Conservation (phyloP, 2,797 vertebrate species). For the Brachymystax lenok region DNA sequence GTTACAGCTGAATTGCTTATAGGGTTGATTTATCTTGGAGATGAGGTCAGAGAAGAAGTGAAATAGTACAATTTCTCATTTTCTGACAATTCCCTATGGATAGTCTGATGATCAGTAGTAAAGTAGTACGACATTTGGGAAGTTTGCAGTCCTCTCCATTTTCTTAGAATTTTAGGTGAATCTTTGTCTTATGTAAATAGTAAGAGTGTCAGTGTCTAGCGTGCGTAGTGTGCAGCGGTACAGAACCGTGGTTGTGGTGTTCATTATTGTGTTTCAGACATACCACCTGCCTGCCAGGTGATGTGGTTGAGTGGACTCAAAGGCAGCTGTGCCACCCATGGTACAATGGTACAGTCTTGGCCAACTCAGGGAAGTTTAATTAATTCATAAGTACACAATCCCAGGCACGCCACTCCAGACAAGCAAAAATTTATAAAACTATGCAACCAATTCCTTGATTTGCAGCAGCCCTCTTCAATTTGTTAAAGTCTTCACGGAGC, state of each 20-base stretch:
- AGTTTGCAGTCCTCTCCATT: neutral
- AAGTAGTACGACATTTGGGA: neutral
- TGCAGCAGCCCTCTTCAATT: constrained; percentile 62
- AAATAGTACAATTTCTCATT: constrained; percentile 17
- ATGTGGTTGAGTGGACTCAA: constrained; percentile 47
- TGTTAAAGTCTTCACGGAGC: constrained; percentile 53
- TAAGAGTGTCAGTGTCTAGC: neutral
- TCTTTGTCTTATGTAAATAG: neutral
- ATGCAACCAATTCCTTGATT: constrained; percentile 56
- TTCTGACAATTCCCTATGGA: neutral
- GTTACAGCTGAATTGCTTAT: constrained; percentile 8
- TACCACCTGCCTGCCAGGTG: constrained; percentile 58
- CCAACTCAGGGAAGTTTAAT: constrained; percentile 60
- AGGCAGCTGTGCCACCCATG: constrained; percentile 65
- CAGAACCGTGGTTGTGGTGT: neutral
- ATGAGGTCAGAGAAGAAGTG: constrained; percentile 27
- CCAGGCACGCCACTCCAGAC: constrained; percentile 64
- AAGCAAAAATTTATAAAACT: constrained; percentile 50
- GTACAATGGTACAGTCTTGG: constrained; percentile 64
- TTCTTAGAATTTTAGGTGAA: neutral
- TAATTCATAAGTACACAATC: constrained; percentile 45
- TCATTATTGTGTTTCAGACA: constrained; percentile 1
- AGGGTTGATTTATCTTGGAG: constrained; percentile 51
- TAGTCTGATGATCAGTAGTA: constrained; percentile 14
- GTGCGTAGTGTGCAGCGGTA: neutral